Evolutionary conservation across 2,797 vertebrate species (phyloP).

Genomic region (Anolis apletophallus): DNA sequence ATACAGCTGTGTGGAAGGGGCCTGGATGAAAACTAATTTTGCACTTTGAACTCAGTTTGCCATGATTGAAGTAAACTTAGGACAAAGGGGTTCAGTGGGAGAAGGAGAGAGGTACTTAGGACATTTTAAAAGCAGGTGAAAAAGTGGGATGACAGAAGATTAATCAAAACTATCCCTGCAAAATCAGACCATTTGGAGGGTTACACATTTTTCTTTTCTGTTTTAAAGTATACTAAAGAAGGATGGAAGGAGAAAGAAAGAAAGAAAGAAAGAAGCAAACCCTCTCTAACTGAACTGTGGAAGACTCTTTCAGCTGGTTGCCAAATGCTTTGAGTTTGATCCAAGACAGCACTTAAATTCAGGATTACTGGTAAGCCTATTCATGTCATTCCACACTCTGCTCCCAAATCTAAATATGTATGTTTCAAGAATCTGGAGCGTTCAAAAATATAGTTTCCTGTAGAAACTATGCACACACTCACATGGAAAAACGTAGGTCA

Average conservation of each 20-base stretch:
- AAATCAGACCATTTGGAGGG: no score
- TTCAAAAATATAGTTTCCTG: conserved; percentile 28
- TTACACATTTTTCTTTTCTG: neutral
- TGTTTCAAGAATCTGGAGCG: neutral
- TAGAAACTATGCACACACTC: conserved; percentile 23
- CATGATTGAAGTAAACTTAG: no score
- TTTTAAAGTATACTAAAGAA: neutral
- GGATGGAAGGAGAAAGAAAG: neutral
- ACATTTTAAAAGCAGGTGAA: no score
- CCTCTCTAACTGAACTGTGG: neutral
- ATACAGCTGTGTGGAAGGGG: no score
- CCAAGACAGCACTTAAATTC: conserved; percentile 16
- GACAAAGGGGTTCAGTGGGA: no score
- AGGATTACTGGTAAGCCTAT: neutral
- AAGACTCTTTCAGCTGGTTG: neutral
- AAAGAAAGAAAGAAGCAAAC: neutral
- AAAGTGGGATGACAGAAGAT: no score
- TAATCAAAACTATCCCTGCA: no score
- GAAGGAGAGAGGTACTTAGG: no score
- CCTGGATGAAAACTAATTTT: no score
- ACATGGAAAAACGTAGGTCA: neutral
- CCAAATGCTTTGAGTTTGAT: conserved; percentile 2
- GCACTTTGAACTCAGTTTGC: no score
- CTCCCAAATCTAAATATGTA: neutral
- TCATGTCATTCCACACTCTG: neutral